Conservation (phyloP, 1,140 invertebrate genomes). For the Orchesella cincta region DNA sequence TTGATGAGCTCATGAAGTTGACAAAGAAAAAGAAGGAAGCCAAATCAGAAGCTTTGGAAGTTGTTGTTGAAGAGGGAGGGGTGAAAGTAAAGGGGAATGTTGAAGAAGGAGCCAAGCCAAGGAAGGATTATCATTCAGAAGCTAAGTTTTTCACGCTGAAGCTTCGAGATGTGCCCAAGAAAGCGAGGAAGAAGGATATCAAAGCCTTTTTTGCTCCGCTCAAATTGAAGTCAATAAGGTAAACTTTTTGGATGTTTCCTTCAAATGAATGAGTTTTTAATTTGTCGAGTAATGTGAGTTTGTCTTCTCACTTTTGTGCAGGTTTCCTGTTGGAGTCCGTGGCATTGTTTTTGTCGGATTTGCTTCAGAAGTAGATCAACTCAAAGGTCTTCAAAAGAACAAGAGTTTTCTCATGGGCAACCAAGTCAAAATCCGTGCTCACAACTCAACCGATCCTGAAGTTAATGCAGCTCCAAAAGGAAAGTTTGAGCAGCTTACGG, state of each 20-base stretch:
- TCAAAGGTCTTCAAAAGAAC: constrained; percentile 79
- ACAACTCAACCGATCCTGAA: constrained; percentile 52
- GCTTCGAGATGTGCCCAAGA: constrained; percentile 67
- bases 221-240: constrained; percentile 70
- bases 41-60: no score
- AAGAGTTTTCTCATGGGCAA: constrained; percentile 67
- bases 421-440: constrained; percentile 56
- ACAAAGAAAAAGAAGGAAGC: constrained; percentile 52
- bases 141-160: constrained; percentile 58
- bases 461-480: constrained; percentile 53
- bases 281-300: neutral
- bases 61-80: no score
- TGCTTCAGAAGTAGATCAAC: constrained; percentile 75
- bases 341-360: constrained; percentile 92
- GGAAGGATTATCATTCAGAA: no score
- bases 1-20: constrained; percentile 41
- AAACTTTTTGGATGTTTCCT: no score
- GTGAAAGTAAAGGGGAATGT: no score
- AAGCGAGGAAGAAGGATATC: constrained; percentile 75
- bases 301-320: no score
- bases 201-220: constrained; percentile 82
- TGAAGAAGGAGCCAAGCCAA: no score
- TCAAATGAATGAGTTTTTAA: no score
- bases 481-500: constrained; percentile 61
- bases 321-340: constrained; percentile 73